These are phyloP conservation scores for Barypeithes pellucidus DNA, from an alignment of 2,888 invertebrate species.

Conservation along the genomic window DNA sequence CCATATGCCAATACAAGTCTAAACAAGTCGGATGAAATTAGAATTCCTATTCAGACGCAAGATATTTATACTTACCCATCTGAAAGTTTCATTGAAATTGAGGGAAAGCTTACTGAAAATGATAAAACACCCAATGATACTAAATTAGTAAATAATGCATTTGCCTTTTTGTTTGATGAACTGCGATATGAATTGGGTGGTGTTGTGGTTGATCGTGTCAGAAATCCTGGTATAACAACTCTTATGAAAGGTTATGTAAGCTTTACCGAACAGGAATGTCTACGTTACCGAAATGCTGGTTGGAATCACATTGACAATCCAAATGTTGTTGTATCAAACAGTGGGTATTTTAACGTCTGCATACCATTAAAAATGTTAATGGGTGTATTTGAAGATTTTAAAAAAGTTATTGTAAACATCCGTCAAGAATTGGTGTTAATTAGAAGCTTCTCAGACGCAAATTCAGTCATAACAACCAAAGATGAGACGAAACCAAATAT, in stretches of 20 bases:
- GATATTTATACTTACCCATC: slow-evolving; percentile 57
- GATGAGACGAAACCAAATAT: slow-evolving; percentile 8
- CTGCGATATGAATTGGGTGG: slow-evolving; percentile 56
- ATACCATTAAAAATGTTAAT: slow-evolving; percentile 28
- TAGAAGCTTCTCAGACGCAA: not conserved
- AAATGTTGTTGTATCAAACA: not conserved
- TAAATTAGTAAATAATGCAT: too few species aligned
- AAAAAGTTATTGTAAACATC: slow-evolving; percentile 45
- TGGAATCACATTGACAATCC: not conserved
- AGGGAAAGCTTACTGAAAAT: slow-evolving; percentile 49
- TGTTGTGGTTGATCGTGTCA: slow-evolving; percentile 40
- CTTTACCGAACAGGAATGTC: slow-evolving; percentile 19
- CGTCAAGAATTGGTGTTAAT: too few species aligned
- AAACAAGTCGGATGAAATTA: slow-evolving; percentile 59
- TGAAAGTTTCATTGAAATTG: slow-evolving; percentile 56
- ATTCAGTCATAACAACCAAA: not conserved
- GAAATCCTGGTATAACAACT: slow-evolving; percentile 52
- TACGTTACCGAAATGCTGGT: slow-evolving; percentile 1
- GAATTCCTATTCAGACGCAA: slow-evolving; percentile 62
- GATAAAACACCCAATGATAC: not conserved
- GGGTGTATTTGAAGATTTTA: slow-evolving; percentile 29
- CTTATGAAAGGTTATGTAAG: slow-evolving; percentile 7
- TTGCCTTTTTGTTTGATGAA: slow-evolving; percentile 49
- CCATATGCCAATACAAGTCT: slow-evolving; percentile 57
- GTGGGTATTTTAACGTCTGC: slow-evolving; percentile 21